A percentile compares a stretch with the other conserved stretches of the same genome.
phyloP scores from a whole-genome alignment of 2,113 vertebrate genomes.

The Grantiella picta region DNA sequence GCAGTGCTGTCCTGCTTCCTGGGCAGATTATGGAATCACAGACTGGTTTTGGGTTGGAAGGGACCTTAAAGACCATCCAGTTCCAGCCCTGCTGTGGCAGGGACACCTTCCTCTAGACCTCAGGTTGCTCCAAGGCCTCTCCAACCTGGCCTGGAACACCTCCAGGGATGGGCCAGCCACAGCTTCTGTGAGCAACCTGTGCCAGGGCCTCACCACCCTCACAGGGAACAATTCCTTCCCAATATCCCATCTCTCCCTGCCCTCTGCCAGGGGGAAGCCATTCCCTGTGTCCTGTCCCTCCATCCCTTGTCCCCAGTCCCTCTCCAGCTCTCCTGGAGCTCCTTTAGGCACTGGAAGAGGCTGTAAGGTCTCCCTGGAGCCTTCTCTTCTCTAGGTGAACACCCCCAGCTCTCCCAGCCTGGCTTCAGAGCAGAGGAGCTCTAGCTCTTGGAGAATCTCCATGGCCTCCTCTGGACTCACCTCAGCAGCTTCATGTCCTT shows the following conservation, averaged over 20 bases:
- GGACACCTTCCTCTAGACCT: background rate
- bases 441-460: background rate
- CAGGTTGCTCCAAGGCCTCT: fast-evolving
- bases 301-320: fast-evolving
- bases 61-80: background rate
- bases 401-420: background rate
- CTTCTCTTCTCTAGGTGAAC: background rate
- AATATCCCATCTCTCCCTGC: background rate
- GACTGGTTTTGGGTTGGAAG: background rate
- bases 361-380: background rate
- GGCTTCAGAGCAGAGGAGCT: background rate
- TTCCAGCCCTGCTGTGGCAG: background rate
- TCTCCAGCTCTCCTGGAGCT: background rate
- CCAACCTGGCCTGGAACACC: fast-evolving
- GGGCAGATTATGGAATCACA: fast-evolving
- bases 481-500: background rate
- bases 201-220: fast-evolving
- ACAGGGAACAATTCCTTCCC: fast-evolving
- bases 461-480: background rate
- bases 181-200: background rate
- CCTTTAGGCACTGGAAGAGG: fast-evolving
- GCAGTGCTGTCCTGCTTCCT: background rate
- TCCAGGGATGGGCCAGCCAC: background rate
- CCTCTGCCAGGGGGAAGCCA: fast-evolving
- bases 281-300: background rate